These are phyloP conservation scores for Antrozous pallidus DNA, from an alignment of 2,797 vertebrate genomes.

Conservation along the genomic window DNA sequence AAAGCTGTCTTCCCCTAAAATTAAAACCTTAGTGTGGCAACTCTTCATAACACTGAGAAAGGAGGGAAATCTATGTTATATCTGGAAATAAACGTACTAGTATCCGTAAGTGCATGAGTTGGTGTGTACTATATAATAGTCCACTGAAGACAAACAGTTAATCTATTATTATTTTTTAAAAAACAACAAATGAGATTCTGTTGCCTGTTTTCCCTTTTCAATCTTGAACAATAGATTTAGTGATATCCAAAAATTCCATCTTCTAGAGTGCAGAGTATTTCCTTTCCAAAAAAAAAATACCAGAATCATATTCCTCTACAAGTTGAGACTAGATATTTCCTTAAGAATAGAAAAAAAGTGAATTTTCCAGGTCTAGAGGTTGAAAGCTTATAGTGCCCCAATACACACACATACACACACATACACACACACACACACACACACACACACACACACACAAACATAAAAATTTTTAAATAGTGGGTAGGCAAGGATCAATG, in stretches of 20 bases:
- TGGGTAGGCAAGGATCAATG: background rate
- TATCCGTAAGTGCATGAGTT: slow-evolving; percentile 60
- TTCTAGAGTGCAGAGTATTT: slow-evolving; percentile 29
- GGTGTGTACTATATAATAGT: background rate
- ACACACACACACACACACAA: background rate
- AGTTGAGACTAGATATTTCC: slow-evolving; percentile 20
- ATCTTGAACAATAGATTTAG: slow-evolving; percentile 49
- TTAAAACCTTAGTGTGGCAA: slow-evolving; percentile 71
- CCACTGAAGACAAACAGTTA: slow-evolving; percentile 47
- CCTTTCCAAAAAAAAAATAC: slow-evolving; percentile 36
- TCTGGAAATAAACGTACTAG: slow-evolving; percentile 61
- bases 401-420: background rate
- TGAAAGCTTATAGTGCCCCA: background rate
- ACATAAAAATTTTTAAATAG: slow-evolving; percentile 2
- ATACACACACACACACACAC: background rate
- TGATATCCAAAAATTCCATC: slow-evolving; percentile 42
- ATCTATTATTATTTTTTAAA: slow-evolving; percentile 35
- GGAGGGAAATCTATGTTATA: slow-evolving; percentile 31
- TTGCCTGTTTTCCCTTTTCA: background rate
- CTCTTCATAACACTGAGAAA: slow-evolving; percentile 52
- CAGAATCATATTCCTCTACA: slow-evolving; percentile 37
- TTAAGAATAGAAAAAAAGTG: background rate
- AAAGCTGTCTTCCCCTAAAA: slow-evolving; percentile 55
- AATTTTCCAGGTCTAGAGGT: slow-evolving; percentile 11
- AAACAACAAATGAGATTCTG: background rate